phyloP scores from a whole-genome alignment of 2,797 vertebrate genomes.

The Graptemys geographica region DNA sequence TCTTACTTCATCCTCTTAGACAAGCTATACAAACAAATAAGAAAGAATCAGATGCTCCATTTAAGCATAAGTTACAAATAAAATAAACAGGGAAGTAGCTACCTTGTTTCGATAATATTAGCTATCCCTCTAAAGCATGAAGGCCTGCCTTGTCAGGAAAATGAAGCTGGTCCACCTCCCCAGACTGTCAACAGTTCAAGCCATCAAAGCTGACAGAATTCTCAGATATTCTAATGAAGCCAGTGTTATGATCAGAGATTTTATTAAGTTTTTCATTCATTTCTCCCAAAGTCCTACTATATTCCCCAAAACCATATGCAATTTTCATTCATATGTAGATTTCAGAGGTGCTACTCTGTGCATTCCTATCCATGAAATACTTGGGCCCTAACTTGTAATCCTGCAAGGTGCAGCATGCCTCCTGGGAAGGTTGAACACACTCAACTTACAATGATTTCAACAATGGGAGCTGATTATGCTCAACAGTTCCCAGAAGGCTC shows the following conservation, averaged over 20 bases:
- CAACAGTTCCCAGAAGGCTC: not conserved
- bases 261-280: not conserved
- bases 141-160: not conserved
- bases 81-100: not conserved
- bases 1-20: not conserved
- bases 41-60: not conserved
- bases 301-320: not conserved
- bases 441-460: not conserved
- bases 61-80: not conserved
- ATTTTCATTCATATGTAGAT: not conserved
- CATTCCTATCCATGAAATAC: not conserved
- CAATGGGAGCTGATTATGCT: not conserved
- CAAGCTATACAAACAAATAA: not conserved
- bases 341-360: not conserved
- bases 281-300: not conserved
- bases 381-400: not conserved
- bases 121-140: not conserved
- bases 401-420: not conserved
- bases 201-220: not conserved
- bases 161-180: not conserved
- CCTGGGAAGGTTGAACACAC: not conserved
- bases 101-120: not conserved
- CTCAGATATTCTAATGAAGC: not conserved
- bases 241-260: not conserved
- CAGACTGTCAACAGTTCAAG: not conserved